Evolutionary conservation across 2,888 invertebrate genomes (phyloP).

Genomic region (Dendrolimus pini): DNA sequence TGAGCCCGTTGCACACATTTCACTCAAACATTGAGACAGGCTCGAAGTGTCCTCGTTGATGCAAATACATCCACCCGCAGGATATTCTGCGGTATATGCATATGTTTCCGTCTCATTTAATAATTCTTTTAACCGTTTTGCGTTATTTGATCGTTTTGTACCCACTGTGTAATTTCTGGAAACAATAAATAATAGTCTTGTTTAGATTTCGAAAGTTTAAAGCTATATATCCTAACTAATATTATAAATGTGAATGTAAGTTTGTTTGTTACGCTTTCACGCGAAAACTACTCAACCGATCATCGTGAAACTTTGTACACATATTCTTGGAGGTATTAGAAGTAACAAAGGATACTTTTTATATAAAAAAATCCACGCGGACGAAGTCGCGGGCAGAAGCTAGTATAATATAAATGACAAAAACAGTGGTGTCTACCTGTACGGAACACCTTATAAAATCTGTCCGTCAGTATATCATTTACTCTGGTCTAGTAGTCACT

Average conservation of each 20-base stretch:
- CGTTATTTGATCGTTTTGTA: slow-evolving; percentile 36
- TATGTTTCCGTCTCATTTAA: slow-evolving; percentile 63
- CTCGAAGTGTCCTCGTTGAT: slow-evolving; percentile 54
- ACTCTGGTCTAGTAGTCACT: too few relatives aligned
- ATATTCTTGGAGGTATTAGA: too few relatives aligned
- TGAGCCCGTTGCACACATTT: slow-evolving; percentile 45
- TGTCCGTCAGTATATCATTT: neutral
- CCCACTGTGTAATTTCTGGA: slow-evolving; percentile 41
- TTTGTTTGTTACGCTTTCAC: too few relatives aligned
- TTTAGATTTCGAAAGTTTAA: neutral
- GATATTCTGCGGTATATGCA: slow-evolving; percentile 59
- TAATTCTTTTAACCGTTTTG: slow-evolving; percentile 45
- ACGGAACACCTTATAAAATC: too few relatives aligned
- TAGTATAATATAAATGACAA: too few relatives aligned
- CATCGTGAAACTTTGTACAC: too few relatives aligned
- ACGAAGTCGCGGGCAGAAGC: too few relatives aligned
- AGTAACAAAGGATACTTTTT: too few relatives aligned
- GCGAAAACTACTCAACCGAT: too few relatives aligned
- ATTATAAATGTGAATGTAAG: too few relatives aligned
- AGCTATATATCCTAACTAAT: neutral
- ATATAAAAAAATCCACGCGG: too few relatives aligned
- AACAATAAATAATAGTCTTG: slow-evolving; percentile 5
- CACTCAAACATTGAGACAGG: slow-evolving; percentile 44
- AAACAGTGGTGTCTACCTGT: too few relatives aligned
- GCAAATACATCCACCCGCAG: slow-evolving; percentile 57